Evolutionary conservation across 1,140 invertebrate genomes (phyloP), one percentile per base, ranked within the genome.

Genomic region (Melitaea cinxia): DNA sequence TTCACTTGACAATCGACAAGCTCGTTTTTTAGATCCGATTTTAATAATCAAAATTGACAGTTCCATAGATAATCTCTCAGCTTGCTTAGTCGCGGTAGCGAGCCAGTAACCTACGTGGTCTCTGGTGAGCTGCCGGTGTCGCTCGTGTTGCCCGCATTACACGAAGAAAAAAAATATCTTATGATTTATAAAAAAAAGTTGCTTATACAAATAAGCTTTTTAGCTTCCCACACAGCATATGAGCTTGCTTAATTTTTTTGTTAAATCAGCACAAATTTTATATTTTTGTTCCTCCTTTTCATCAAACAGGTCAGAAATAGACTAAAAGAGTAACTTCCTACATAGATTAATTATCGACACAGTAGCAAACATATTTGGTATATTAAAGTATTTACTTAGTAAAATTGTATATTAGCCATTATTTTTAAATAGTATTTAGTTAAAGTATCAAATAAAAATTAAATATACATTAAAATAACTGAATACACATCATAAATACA

Each of bases 191-290:
- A 1, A 21, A 47, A 23, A 47, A 10, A 4, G 14, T 21, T 15
- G 24, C 49, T 52, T 52, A 28, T 52, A 23, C 7, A 1, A 60
- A 37, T n/a, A 54, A 55, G 60, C 60, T 61, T 53, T 26, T 42
- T 47, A 10, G 60, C 60, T 63, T 63, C 23, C 19, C 39, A 63
- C 39, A 30, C 26, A 35, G 60, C 52, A 55, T 55, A 63, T 21
- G 7, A 35, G 60, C 52, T 55, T 63, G 54, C 52, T 39, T 63
- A 47, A 17, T 42, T 58, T 55, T 55, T 10, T 55, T 54, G n/a
- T 33, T 47, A 15, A 9, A 42, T 39, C 26, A 28, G 35, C 37
- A 56, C n/a, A 56, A 28, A 57, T 10, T 24, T 14, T 45, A 28
- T 10, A 57, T 33, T 45, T 19, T 57, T 47, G 19, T 47, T 15